Base-by-base conservation (phyloP, 92 coral and sea anemone genomes). In the Epizoanthus fatuus region DNA sequence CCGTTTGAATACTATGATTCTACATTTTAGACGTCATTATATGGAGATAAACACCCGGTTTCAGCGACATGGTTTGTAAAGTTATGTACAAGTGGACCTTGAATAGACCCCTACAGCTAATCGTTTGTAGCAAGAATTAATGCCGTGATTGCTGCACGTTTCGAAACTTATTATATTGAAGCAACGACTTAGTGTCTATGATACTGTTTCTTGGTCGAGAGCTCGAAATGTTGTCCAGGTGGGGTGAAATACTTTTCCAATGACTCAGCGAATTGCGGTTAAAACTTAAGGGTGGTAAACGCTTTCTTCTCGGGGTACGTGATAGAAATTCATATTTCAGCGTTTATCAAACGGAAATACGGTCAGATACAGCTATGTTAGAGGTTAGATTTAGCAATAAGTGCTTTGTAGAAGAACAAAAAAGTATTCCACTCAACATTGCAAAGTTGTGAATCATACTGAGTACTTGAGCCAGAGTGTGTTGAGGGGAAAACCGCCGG, bases 261-360 rank as follows among this genome's bases (percentile, higher is more conserved):
- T 77, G 82, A 77, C 82, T 77, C 82, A 77, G 40, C 42, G n/a
- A 77, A 60, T 19, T 77, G 82, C 58, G 82, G 82, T 59, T 62
- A 62, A 17, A 60, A 25, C 29, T 60, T 60, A 20, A 77, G 69
- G 56, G 70, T 62, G 14, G 10, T 77, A 20, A 44, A 8, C 44
- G 2, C 82, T n/a, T 15, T 40, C 72, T 62, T 57, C 22, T 77
- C 54, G 13, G 4, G 59, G 57, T 60, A 77, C 82, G 82, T 77
- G 82, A 77, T 77, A 59, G 49, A 5, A n/a, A 40, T 62, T 62
- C 20, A 51, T 12, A 38, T 59, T 77, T 77, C 40, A 51, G 58
- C 82, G 82, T 77, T 62, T 56, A 77, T 19, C 14, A 60, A 77
- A 62, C 70, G 82, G 82, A 77, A 77, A 62, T 25, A 42, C 63